Base-by-base conservation (phyloP, 2,797 vertebrate genomes). In the Mus caroli region DNA sequence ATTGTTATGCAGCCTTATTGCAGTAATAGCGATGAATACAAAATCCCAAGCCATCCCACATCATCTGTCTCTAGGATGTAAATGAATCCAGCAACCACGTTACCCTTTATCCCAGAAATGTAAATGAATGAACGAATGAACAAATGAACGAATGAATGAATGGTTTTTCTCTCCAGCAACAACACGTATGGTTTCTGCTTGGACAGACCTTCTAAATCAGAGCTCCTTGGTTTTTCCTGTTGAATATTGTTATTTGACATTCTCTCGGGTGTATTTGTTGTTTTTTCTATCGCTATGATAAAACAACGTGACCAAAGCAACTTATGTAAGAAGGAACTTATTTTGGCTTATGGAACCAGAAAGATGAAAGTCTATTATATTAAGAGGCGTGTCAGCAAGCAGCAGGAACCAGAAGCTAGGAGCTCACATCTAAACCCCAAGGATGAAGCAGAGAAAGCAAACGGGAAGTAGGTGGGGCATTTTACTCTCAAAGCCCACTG, bases 11-110 rank as follows among this genome's bases (percentile, higher is more conserved):
- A 58, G 40, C 22, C n/a, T 80, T 64, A 43, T 22, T 75, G 58
- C 64, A 92, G 40, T 24, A 84, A 50, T 62, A 78, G 13, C 67
- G 19, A 94, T n/a, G 75, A 86, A 92, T 62, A 37, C 3, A 28
- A 91, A 94, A 69, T 78, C 10, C 9, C n/a, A 58, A 75, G 46
- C 64, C 28, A 62, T n/a, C 14, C 34, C 8, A 67, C 60, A 69
- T 69, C 50, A 52, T 3, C 73, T 37, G 94, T 60, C 6, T 88
- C 56, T 37, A 31, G 19, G 43, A 50, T 8, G 3, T 79, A 77
- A 96, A 22, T 78, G 87, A 94, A 75, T 5, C 22, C 62, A 67
- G 46, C 15, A 46, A 58, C 26, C 11, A 82, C 95, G 76, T 85
- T 20, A 19, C 56, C 10, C 20, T 20, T 85, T 82, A 67, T 31